Conservation (phyloP, 1,140 invertebrate genomes). For the Leptinotarsa texana region DNA sequence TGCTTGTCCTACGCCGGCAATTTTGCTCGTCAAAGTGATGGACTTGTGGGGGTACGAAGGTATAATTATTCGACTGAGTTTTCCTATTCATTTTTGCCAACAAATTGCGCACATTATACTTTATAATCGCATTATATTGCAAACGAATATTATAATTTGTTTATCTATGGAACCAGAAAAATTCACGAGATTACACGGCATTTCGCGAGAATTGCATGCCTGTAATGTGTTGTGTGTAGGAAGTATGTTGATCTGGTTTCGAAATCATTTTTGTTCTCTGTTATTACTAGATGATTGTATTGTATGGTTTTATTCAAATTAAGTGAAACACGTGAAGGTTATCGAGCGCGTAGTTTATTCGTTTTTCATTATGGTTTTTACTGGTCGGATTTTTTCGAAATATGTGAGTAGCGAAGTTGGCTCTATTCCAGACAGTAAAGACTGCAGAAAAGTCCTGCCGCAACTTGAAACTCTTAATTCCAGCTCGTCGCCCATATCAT, state of each 20-base stretch:
- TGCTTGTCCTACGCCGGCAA: slow-evolving; percentile 19
- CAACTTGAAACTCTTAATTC: too few species aligned
- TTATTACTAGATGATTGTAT: slow-evolving; percentile 12
- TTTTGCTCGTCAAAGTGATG: slow-evolving; percentile 25
- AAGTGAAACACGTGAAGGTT: neutral
- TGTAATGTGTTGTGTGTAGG: neutral
- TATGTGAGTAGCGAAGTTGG: too few species aligned
- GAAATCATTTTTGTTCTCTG: slow-evolving; percentile 13
- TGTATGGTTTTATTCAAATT: slow-evolving; percentile 13
- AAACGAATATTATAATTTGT: slow-evolving; percentile 25
- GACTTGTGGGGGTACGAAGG: slow-evolving; percentile 18
- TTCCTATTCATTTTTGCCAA: slow-evolving; percentile 14
- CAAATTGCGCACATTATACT: slow-evolving; percentile 14
- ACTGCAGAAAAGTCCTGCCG: too few species aligned
- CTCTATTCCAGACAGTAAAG: too few species aligned
- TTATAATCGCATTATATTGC: slow-evolving; percentile 15
- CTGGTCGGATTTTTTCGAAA: too few species aligned
- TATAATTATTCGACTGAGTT: slow-evolving; percentile 21
- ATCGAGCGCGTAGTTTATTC: neutral
- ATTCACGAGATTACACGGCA: slow-evolving; percentile 18
- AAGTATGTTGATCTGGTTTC: slow-evolving; percentile 13
- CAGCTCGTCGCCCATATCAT: too few species aligned
- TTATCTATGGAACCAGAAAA: slow-evolving; percentile 13
- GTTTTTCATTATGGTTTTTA: too few species aligned
- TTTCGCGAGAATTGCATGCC: slow-evolving; percentile 19